Evolutionary conservation across 2,113 vertebrate genomes (phyloP), one percentile per base, ranked within the genome.

Genomic region (Charadrius vociferus): DNA sequence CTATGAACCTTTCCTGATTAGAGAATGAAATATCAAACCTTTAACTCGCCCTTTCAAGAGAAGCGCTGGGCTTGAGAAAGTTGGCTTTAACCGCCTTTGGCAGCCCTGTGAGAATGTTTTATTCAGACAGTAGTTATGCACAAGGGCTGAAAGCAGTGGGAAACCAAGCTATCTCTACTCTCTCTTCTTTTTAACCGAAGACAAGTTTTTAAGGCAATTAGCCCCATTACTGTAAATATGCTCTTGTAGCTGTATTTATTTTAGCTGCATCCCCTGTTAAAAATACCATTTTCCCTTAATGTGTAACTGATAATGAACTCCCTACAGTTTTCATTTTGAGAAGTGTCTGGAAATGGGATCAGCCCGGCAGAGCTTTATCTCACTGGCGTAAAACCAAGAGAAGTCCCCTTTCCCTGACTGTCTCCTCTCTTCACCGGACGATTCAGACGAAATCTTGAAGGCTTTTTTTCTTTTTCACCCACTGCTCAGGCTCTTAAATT

Each of bases 11-110:
- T 68, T 68, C 27, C 23, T 43, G 22, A 7, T 39, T 15, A 36
- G 21, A 83, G 34, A 91, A 82, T 29, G 29, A 91, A 87, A 50
- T 41, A 78, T 2, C 9, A 71, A 63, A 41, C 11, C 27, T 93
- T 78, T 39, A 84, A 65, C 12, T 41, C 7, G 36, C 1, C 1
- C 45, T 58, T 81, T 84, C 32, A 58, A 71, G 63, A 66, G 11
- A 78, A 41, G 12, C 0, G 1, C 7, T 20, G 55, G 9, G 27
- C 18, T 49, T 74, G 23, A 70, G 27, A 61, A 74, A 6, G 1
- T 15, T 74, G 36, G 7, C 74, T 85, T 74, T 49, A 80, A 63
- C 7, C 14, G 55, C 17, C 20, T 63, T 26, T 41, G n/a, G 0
- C 1, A 52, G 11, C 36, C 26, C 50, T 37, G 15, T 68, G 53